phyloP scores from a whole-genome alignment of 2,797 vertebrate species.

The Falco rusticolus region DNA sequence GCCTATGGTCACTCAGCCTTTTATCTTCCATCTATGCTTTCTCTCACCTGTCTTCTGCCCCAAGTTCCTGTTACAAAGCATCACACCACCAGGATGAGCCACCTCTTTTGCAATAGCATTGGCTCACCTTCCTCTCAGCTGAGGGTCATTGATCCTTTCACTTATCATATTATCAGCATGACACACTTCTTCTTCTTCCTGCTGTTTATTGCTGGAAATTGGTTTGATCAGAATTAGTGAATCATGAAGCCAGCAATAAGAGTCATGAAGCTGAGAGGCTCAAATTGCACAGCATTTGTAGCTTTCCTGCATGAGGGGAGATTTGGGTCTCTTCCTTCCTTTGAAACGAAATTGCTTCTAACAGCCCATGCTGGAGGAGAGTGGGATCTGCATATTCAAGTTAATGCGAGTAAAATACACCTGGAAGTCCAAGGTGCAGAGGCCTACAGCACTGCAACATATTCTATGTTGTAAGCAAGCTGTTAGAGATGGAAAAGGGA shows the following conservation, averaged over 20 bases:
- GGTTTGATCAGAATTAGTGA: slow-evolving; percentile 29
- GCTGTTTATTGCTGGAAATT: slow-evolving; percentile 34
- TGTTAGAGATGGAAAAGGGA: neutral
- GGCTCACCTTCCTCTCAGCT: neutral
- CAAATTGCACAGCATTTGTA: neutral
- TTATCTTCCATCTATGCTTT: neutral
- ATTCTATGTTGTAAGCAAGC: neutral
- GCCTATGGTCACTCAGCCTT: neutral
- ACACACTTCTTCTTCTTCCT: neutral
- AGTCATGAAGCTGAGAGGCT: neutral
- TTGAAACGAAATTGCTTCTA: neutral
- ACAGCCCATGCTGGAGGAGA: neutral
- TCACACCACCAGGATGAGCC: neutral
- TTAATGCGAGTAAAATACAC: neutral
- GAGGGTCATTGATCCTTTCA: slow-evolving; percentile 7
- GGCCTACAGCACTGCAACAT: neutral
- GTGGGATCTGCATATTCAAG: neutral
- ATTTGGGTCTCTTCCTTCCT: neutral
- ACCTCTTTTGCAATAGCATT: neutral
- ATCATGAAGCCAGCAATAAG: slow-evolving; percentile 22
- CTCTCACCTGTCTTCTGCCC: neutral
- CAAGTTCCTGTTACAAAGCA: neutral
- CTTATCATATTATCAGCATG: neutral
- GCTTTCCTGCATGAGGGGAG: neutral
- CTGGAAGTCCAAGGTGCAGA: neutral